phyloP scores from a whole-genome alignment of 2,797 vertebrate species.

The Pangasius mekongensis region DNA sequence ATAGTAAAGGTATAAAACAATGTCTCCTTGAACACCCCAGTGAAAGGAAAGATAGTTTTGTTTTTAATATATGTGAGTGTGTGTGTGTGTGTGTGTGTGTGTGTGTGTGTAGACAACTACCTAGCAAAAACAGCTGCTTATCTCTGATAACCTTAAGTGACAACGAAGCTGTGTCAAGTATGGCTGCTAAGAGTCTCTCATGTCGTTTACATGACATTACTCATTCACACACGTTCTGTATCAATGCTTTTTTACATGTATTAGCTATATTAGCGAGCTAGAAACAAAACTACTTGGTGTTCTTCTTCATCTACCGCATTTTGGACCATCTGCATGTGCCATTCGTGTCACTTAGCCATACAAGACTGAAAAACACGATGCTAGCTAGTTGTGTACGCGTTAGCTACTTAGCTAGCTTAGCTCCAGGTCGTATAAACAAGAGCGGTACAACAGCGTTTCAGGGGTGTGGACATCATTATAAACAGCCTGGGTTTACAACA shows the following conservation, averaged over 20 bases:
- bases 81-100: neutral
- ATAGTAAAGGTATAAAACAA: neutral
- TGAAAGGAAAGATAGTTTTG: neutral
- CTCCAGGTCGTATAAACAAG: neutral
- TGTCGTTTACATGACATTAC: neutral
- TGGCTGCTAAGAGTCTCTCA: neutral
- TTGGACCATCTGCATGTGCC: neutral
- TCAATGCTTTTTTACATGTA: neutral
- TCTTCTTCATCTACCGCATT: too few relatives aligned
- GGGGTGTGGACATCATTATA: neutral
- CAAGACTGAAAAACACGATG: neutral
- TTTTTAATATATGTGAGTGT: neutral
- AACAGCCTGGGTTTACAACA: neutral
- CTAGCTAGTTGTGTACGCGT: neutral
- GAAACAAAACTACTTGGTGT: neutral
- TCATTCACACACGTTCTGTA: neutral
- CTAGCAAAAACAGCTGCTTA: neutral
- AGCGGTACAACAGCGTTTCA: neutral
- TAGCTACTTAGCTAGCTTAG: conserved; percentile 1
- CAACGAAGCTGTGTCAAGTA: neutral
- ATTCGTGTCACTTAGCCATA: neutral
- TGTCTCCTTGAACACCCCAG: neutral
- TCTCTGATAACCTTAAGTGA: neutral
- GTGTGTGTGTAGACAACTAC: neutral
- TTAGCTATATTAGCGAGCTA: neutral